A percentile compares a stretch with the other conserved stretches of the same genome.
Evolutionary conservation across 2,797 vertebrate genomes (phyloP).

Genomic region (Propithecus deckenii): DNA sequence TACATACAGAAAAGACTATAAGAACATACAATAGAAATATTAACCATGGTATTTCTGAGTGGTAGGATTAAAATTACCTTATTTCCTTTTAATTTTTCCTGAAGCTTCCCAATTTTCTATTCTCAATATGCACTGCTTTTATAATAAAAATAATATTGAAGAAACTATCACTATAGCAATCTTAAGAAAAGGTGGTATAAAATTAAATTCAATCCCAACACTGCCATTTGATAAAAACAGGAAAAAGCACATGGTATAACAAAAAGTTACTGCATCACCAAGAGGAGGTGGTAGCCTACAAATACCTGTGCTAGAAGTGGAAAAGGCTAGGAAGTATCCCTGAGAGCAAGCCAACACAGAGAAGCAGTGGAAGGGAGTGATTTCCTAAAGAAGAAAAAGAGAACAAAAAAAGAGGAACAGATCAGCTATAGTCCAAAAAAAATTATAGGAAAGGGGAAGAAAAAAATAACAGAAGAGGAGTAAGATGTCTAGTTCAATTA

Average conservation of each 20-base stretch:
- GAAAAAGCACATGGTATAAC: background rate
- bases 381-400: slow-evolving; percentile 57
- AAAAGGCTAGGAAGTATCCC: slow-evolving; percentile 50
- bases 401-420: slow-evolving; percentile 52
- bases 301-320: slow-evolving; percentile 51
- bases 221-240: slow-evolving; percentile 37
- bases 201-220: slow-evolving; percentile 23
- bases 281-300: background rate
- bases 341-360: slow-evolving; percentile 65
- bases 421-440: slow-evolving; percentile 34
- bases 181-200: background rate
- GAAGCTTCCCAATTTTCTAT: background rate
- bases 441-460: background rate
- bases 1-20: background rate
- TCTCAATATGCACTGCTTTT: background rate
- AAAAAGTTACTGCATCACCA: slow-evolving; percentile 33
- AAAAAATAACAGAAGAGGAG: slow-evolving; percentile 3
- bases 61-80: background rate
- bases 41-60: background rate
- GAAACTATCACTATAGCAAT: background rate
- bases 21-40: background rate
- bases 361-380: slow-evolving; percentile 48
- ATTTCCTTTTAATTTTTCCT: slow-evolving; percentile 24
- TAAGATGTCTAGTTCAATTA: slow-evolving; percentile 13
- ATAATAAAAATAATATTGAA: background rate